A percentile compares a stretch with the other conserved stretches of the same genome.
Evolutionary conservation across 1,140 invertebrate genomes (phyloP).

Genomic region (Apis laboriosa): DNA sequence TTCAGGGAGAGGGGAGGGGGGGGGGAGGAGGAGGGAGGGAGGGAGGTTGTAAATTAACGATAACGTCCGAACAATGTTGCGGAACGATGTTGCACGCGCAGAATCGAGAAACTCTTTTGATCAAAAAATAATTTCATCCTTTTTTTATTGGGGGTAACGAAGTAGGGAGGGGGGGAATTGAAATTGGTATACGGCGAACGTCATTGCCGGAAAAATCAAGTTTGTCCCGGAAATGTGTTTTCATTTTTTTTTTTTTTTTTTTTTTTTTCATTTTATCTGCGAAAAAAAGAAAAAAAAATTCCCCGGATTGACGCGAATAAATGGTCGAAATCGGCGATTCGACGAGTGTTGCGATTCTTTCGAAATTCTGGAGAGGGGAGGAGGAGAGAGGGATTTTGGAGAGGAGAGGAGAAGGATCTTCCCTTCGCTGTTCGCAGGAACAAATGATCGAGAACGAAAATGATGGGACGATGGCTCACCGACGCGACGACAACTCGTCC

Average conservation of each 20-base stretch:
- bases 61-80: neutral
- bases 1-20: neutral
- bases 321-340: conserved; percentile 19
- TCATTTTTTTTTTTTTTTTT: too few species aligned
- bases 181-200: neutral
- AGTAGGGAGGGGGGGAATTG: neutral
- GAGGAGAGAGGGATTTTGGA: too few species aligned
- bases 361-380: too few species aligned
- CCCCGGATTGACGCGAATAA: neutral
- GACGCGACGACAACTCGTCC: neutral
- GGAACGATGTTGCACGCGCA: neutral
- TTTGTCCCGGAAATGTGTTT: neutral
- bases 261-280: too few species aligned
- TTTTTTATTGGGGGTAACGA: conserved; percentile 1
- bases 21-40: too few species aligned
- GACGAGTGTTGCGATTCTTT: neutral
- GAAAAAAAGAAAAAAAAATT: neutral
- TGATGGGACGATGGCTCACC: conserved; percentile 8
- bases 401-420: too few species aligned
- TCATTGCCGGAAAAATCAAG: neutral
- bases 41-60: conserved; percentile 2
- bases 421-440: too few species aligned
- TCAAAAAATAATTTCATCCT: neutral
- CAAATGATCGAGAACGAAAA: too few species aligned
- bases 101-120: neutral